phyloP scores from a whole-genome alignment of 1,140 invertebrate genomes.

The Halotydeus destructor region DNA sequence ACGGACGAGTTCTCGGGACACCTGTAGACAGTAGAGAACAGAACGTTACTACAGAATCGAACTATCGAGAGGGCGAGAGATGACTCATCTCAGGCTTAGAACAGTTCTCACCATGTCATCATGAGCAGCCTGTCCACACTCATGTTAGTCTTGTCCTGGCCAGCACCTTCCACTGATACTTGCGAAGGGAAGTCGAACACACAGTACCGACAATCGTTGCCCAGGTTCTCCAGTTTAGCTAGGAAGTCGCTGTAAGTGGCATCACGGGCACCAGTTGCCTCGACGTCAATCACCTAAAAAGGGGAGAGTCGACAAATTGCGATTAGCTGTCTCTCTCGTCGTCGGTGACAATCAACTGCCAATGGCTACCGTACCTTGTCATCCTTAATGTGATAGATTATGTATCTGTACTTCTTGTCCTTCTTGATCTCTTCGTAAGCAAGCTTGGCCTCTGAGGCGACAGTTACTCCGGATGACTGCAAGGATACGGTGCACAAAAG shows the following conservation, averaged over 20 bases:
- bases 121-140: slow-evolving; percentile 47
- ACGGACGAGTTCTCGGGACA: slow-evolving; percentile 90
- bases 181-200: slow-evolving; percentile 54
- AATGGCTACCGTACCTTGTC: no score
- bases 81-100: no score
- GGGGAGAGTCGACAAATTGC: neutral
- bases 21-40: slow-evolving; percentile 20
- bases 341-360: no score
- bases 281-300: slow-evolving; percentile 20
- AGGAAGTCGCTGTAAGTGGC: slow-evolving; percentile 73
- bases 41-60: neutral
- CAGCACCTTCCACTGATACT: slow-evolving; percentile 18
- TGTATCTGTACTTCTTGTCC: slow-evolving; percentile 87
- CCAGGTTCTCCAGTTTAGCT: slow-evolving; percentile 66
- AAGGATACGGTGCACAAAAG: no score
- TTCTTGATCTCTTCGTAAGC: slow-evolving; percentile 92
- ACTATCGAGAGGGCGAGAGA: neutral
- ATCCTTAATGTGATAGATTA: slow-evolving; percentile 83
- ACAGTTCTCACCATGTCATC: slow-evolving; percentile 87
- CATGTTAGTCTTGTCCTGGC: slow-evolving; percentile 18
- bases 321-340: no score
- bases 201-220: slow-evolving; percentile 55
- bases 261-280: slow-evolving; percentile 39
- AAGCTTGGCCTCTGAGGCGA: slow-evolving; percentile 77
- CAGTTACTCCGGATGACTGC: slow-evolving; percentile 84